Evolutionary conservation across 2,888 invertebrate genomes (phyloP).

Genomic region (Argynnis bischoffii): DNA sequence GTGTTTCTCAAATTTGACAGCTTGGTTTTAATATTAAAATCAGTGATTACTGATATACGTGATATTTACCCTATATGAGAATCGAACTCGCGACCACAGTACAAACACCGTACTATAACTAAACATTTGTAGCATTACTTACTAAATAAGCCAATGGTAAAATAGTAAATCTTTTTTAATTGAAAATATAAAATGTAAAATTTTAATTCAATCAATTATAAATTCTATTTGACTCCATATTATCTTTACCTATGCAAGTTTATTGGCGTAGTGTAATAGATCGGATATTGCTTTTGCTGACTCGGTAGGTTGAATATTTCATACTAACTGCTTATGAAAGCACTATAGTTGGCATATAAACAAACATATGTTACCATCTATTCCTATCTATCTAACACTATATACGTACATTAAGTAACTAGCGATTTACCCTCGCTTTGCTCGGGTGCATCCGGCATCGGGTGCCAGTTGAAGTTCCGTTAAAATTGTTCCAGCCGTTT

Average conservation of each 20-base stretch:
- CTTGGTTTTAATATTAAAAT: too few species aligned
- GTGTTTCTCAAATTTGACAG: too few species aligned
- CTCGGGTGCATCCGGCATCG: too few species aligned
- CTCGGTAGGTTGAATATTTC: constrained; percentile 19
- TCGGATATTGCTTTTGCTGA: constrained; percentile 11
- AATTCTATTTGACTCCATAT: constrained; percentile 18
- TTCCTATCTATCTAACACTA: too few species aligned
- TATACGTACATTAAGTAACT: too few species aligned
- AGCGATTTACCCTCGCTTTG: too few species aligned
- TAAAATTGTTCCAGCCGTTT: too few species aligned
- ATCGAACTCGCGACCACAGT: background rate
- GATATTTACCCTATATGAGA: background rate
- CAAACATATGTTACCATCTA: too few species aligned
- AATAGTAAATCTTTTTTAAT: background rate
- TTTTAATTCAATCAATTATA: background rate
- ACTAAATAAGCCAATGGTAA: too few species aligned
- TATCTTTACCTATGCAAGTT: constrained; percentile 20
- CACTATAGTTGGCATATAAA: background rate
- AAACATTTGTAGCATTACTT: too few species aligned
- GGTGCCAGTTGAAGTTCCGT: too few species aligned
- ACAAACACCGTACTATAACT: background rate
- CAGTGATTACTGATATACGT: too few species aligned
- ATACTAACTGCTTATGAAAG: constrained; percentile 14
- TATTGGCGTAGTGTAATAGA: constrained; percentile 23
- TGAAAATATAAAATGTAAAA: background rate